A percentile compares a stretch with the other conserved stretches of the same genome.
Conservation (phyloP, 1,140 invertebrate species). For the Scaptodrosophila lebanonensis region DNA sequence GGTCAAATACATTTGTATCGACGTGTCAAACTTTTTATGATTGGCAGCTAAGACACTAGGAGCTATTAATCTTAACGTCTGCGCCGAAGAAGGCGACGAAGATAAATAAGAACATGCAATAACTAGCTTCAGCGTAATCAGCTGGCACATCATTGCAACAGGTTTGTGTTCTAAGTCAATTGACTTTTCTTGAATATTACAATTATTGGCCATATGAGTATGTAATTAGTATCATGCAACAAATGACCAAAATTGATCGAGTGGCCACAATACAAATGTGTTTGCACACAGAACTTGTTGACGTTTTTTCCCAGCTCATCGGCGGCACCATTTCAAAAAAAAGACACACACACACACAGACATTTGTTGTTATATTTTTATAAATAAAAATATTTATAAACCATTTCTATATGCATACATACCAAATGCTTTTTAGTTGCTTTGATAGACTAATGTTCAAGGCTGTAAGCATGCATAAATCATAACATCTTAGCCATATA, state of each 20-base stretch:
- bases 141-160: background rate
- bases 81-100: constrained; percentile 1
- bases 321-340: no score
- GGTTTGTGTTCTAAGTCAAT: no score
- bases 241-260: no score
- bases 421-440: constrained; percentile 3
- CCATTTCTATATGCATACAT: background rate
- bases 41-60: constrained; percentile 63
- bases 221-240: no score
- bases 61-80: constrained; percentile 57
- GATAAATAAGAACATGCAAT: constrained; percentile 9
- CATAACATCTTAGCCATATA: constrained; percentile 43
- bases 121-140: background rate
- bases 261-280: no score
- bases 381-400: constrained; percentile 10
- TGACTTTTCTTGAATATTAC: no score
- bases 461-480: constrained; percentile 50
- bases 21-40: constrained; percentile 69
- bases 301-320: no score
- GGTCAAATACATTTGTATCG: constrained; percentile 68
- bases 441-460: constrained; percentile 36
- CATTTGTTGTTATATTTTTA: no score
- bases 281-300: no score
- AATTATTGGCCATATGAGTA: no score
- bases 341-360: no score